A percentile compares a stretch with the other conserved stretches of the same genome.
Evolutionary conservation across 1,140 invertebrate genomes (phyloP).

Genomic region (Anoplophora glabripennis): DNA sequence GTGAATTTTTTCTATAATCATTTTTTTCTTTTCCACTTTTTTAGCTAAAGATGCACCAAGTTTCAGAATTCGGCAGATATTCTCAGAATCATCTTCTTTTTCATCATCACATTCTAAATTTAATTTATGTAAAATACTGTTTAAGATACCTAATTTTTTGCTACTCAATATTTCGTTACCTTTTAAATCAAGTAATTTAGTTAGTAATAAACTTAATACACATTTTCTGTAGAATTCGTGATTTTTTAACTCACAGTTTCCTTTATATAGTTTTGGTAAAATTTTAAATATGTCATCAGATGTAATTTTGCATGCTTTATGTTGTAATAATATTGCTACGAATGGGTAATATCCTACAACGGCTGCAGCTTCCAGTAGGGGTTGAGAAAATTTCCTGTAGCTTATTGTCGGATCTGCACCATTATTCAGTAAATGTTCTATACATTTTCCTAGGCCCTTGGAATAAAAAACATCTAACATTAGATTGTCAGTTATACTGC

Average conservation of each 20-base stretch:
- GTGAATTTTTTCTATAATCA: slow-evolving; percentile 9
- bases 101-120: slow-evolving; percentile 15
- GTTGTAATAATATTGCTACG: slow-evolving; percentile 23
- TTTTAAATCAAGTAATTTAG: slow-evolving; percentile 1
- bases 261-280: not conserved
- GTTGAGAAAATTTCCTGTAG: slow-evolving; percentile 12
- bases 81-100: slow-evolving; percentile 15
- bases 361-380: slow-evolving; percentile 16
- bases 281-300: not conserved
- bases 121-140: slow-evolving; percentile 16
- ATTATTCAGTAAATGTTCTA: slow-evolving; percentile 27
- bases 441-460: slow-evolving; percentile 22
- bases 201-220: slow-evolving; percentile 4
- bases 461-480: slow-evolving; percentile 26
- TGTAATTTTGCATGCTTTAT: slow-evolving; percentile 6
- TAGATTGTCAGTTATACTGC: slow-evolving; percentile 17
- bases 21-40: not conserved
- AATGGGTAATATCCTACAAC: slow-evolving; percentile 32
- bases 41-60: slow-evolving; percentile 21
- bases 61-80: slow-evolving; percentile 23
- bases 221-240: not conserved
- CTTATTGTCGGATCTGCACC: slow-evolving; percentile 16
- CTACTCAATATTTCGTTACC: not conserved
- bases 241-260: not conserved
- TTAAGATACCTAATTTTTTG: slow-evolving; percentile 5